These are phyloP conservation scores for Caretta caretta DNA, from an alignment of 2,113 vertebrate species.

Conservation along the genomic window DNA sequence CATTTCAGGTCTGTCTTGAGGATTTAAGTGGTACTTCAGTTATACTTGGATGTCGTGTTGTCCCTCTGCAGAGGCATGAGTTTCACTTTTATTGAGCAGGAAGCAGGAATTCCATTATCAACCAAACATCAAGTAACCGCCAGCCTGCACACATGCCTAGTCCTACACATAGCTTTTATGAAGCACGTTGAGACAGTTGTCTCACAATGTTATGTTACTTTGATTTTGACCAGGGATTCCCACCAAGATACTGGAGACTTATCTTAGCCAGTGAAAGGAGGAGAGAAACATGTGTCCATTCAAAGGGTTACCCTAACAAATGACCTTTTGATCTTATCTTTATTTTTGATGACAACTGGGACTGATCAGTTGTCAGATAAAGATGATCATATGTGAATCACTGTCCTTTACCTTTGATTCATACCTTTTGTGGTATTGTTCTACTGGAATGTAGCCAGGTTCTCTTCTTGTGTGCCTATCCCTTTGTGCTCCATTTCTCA, in stretches of 20 bases:
- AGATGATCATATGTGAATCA: not conserved
- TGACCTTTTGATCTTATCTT: not conserved
- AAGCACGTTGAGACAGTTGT: rapidly evolving
- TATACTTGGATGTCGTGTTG: rapidly evolving
- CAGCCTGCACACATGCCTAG: not conserved
- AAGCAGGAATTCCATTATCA: not conserved
- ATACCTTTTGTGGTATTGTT: not conserved
- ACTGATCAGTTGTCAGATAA: not conserved
- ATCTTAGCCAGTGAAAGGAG: not conserved
- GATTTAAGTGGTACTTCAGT: not conserved
- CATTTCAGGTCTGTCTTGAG: not conserved
- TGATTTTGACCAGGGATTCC: not conserved
- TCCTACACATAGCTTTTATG: rapidly evolving
- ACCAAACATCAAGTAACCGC: not conserved
- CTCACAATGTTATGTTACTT: not conserved
- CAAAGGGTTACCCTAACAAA: not conserved
- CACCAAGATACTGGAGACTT: not conserved
- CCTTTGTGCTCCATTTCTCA: no score
- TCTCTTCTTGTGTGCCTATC: not conserved
- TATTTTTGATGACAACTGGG: not conserved
- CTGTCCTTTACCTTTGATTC: not conserved
- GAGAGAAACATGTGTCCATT: not conserved
- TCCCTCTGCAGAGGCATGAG: not conserved
- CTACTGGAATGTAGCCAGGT: not conserved
- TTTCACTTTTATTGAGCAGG: not conserved